Evolutionary conservation across 2,113 vertebrate genomes (phyloP).

Genomic region (Macquaria australasica): DNA sequence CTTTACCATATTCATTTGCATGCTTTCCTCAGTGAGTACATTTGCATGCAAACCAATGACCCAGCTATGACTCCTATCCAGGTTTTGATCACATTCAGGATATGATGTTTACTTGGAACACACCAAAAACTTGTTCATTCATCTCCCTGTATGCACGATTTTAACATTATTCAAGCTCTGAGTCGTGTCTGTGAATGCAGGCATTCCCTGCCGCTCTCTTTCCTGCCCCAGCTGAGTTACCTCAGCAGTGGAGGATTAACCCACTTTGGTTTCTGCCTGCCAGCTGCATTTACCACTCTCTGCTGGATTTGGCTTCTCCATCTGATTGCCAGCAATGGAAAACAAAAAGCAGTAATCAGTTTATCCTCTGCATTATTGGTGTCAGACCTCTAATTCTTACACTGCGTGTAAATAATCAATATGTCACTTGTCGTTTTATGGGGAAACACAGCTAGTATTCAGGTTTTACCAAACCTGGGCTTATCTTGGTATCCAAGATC

Average conservation of each 20-base stretch:
- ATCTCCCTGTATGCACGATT: not conserved
- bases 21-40: not conserved
- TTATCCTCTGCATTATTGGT: constrained; percentile 17
- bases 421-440: constrained; percentile 2
- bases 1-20: not conserved
- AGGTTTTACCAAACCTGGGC: not conserved
- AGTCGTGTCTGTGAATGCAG: not conserved
- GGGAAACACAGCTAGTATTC: not conserved
- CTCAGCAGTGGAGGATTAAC: constrained; percentile 55
- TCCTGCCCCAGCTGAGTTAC: constrained; percentile 9
- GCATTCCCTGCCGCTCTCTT: constrained; percentile 3
- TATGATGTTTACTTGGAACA: not conserved
- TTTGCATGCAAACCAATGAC: not conserved
- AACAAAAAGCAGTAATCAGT: constrained; percentile 30
- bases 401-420: not conserved
- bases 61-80: not conserved
- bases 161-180: not conserved
- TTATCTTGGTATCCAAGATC: not conserved
- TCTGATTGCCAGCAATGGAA: constrained; percentile 33
- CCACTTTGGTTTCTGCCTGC: constrained; percentile 47
- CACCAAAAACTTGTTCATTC: not conserved
- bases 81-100: not conserved
- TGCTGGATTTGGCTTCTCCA: constrained; percentile 12
- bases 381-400: constrained; percentile 12
- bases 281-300: constrained; percentile 3